These are phyloP conservation scores for Podilymbus podiceps DNA, from an alignment of 2,113 vertebrate genomes.

Conservation along the genomic window DNA sequence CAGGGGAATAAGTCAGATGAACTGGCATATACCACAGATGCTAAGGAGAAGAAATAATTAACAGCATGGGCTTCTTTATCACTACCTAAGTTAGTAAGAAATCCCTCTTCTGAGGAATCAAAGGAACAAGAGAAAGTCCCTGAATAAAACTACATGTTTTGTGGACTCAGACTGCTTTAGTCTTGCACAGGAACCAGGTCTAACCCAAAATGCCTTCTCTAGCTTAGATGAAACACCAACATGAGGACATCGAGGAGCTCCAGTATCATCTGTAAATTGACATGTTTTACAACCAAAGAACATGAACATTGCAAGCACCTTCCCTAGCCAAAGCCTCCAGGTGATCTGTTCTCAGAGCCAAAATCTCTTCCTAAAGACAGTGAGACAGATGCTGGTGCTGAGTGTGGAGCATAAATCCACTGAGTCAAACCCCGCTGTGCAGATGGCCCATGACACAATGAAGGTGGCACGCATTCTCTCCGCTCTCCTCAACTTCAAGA, in stretches of 20 bases:
- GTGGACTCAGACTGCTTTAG: neutral
- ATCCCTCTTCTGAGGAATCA: neutral
- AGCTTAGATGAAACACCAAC: neutral
- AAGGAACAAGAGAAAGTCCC: neutral
- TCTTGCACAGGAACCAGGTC: neutral
- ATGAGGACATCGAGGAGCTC: neutral
- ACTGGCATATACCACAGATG: neutral
- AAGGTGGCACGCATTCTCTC: neutral
- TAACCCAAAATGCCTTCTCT: neutral
- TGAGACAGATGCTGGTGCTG: neutral
- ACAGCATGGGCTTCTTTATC: neutral
- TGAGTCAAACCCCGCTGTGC: neutral
- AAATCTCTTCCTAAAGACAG: neutral
- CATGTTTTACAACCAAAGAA: neutral
- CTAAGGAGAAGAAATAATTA: neutral
- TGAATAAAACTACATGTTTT: neutral
- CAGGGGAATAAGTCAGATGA: neutral
- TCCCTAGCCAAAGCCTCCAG: neutral
- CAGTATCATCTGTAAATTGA: neutral
- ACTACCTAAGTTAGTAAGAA: neutral
- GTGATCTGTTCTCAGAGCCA: neutral
- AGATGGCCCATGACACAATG: accelerated
- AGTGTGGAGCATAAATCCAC: neutral
- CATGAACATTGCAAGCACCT: neutral
- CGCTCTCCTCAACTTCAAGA: neutral